These are phyloP conservation scores for Alces alces DNA, from an alignment of 2,113 vertebrate genomes.

Conservation along the genomic window DNA sequence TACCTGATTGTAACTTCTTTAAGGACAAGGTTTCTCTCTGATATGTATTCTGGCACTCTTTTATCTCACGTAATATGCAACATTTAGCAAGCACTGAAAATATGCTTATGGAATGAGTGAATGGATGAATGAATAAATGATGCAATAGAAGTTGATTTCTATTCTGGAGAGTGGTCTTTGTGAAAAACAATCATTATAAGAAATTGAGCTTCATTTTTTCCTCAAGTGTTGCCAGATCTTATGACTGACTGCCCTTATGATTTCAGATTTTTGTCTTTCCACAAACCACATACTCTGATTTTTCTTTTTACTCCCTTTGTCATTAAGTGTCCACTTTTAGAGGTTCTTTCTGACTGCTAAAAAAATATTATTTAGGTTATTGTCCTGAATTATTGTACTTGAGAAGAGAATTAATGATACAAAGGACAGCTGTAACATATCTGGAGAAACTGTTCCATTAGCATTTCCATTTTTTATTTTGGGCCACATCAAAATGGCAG, in stretches of 20 bases:
- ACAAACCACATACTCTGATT: not conserved
- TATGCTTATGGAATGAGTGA: not conserved
- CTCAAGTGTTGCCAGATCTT: not conserved
- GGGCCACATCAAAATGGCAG: not conserved
- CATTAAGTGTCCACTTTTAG: not conserved
- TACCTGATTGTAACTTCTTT: not conserved
- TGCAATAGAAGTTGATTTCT: not conserved
- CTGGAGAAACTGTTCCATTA: not conserved
- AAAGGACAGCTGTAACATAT: conserved; percentile 6
- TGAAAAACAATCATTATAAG: not conserved
- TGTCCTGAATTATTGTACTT: not conserved
- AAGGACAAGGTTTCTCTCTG: not conserved
- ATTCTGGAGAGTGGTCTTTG: not conserved
- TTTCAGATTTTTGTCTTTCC: not conserved
- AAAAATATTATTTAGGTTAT: conserved; percentile 18
- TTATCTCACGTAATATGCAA: not conserved
- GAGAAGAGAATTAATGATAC: not conserved
- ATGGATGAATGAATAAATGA: not conserved
- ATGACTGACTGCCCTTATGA: not conserved
- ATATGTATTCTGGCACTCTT: not conserved
- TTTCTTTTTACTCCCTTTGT: not conserved
- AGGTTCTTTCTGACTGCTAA: conserved; percentile 12
- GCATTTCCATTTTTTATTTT: conserved; percentile 18
- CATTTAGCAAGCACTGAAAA: not conserved
- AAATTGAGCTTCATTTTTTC: not conserved